Base-by-base conservation (phyloP, 2,888 invertebrate species). In the Ptychoptera contaminata region DNA sequence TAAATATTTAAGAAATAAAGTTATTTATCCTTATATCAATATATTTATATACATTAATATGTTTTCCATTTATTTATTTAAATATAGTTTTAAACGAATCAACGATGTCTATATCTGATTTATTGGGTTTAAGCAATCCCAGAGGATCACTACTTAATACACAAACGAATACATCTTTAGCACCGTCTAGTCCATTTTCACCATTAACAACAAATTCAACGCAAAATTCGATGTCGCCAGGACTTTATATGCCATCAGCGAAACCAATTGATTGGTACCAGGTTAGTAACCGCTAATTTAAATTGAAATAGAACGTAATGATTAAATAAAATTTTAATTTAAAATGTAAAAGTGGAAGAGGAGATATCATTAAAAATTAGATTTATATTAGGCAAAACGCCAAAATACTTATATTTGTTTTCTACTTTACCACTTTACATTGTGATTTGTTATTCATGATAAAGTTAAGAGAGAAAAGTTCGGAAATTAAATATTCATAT, bases 261-360 rank as follows among this genome's bases (percentile, higher is more conserved):
- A 60, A 59, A 51, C 56, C 59, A 40, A 62, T 58, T 51, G 63
- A 63, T 50, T 57, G 58, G 49, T 63, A 63, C 55, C 62, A 63
- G 59, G 63, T 63, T 52, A 59, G 53, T 50, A 23, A 23, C 23
- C 7, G 23, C 23, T 23, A 7, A 5, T 23, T 23, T 23, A n/a
- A 37, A 9, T 6, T 10, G n/a, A 7, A 23, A 7, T 5, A 23
- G 3, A 7, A 5, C 23, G 23, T 23, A 23, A 23, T 23, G 23
- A 23, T 23, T 23, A 23, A 23, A 23, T 23, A 23, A 23, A 23
- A 23, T 23, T 3, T 23, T 23, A 23, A 23, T 23, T 23, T 7
- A 23, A 5, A 23, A 3, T 7, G 7, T 23, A 23, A 23, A n/a
- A n/a, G n/a, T n/a, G 32, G 11, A 11, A 32, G 32, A 35, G 14